Conservation (phyloP, 2,888 invertebrate genomes). For the Amblyjoppa fuscipennis region DNA sequence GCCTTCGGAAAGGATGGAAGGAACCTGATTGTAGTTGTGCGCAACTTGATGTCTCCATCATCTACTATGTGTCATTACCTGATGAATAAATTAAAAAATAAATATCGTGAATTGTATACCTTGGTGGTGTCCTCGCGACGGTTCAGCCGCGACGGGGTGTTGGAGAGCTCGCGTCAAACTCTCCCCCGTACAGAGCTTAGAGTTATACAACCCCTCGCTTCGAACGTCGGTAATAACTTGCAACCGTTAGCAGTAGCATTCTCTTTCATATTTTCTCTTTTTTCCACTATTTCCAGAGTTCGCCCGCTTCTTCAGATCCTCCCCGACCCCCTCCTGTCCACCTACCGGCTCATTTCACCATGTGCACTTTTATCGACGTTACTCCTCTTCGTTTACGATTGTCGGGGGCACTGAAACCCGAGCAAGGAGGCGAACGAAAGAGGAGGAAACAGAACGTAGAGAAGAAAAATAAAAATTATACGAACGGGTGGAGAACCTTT, state of each 20-base stretch:
- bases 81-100: slow-evolving; percentile 58
- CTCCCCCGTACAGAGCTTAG: neutral
- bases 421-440: slow-evolving; percentile 26
- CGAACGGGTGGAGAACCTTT: neutral
- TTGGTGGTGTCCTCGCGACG: slow-evolving; percentile 11
- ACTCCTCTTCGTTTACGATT: slow-evolving; percentile 70
- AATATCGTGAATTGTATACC: slow-evolving; percentile 33
- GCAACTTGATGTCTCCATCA: slow-evolving; percentile 17
- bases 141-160: slow-evolving; percentile 3
- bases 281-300: slow-evolving; percentile 29
- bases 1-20: neutral
- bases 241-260: slow-evolving; percentile 16
- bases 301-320: slow-evolving; percentile 4
- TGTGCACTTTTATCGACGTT: slow-evolving; percentile 69
- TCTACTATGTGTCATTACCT: slow-evolving; percentile 21
- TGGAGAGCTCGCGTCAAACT: slow-evolving; percentile 20
- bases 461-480: neutral
- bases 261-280: slow-evolving; percentile 12
- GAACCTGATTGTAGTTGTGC: neutral
- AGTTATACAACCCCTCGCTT: slow-evolving; percentile 3
- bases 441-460: slow-evolving; percentile 15
- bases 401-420: slow-evolving; percentile 63
- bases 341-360: slow-evolving; percentile 21
- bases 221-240: slow-evolving; percentile 23
- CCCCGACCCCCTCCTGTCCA: slow-evolving; percentile 20